phyloP scores from a whole-genome alignment of 2,888 invertebrate genomes.

The Xanthorhoe spadicearia region DNA sequence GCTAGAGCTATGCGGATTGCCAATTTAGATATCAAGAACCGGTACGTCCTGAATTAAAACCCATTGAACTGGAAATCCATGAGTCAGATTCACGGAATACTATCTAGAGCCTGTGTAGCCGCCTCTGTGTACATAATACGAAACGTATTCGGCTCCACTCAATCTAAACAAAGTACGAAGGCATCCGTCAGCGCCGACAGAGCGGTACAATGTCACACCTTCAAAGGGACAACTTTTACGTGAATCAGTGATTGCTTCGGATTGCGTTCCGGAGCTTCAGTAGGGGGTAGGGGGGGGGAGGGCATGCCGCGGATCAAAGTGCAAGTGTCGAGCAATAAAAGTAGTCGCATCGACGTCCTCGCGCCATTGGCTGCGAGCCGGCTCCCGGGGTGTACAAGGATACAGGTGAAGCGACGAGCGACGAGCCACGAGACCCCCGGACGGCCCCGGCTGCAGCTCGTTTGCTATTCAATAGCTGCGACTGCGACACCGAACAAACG shows the following conservation, averaged over 20 bases:
- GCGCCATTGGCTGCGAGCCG: not conserved
- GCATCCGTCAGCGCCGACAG: not conserved
- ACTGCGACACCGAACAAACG: not conserved
- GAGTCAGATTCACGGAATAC: not conserved
- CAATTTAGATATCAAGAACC: not conserved
- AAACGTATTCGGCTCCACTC: not conserved
- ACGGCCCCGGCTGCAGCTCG: not conserved
- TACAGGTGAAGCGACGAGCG: too few relatives aligned
- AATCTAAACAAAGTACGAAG: not conserved
- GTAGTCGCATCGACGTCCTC: not conserved
- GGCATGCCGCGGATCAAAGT: constrained; percentile 6
- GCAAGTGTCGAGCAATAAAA: constrained; percentile 17
- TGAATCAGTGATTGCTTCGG: constrained; percentile 14
- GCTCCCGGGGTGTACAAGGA: not conserved
- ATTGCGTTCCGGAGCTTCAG: not conserved
- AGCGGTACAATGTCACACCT: constrained; percentile 1
- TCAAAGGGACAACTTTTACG: constrained; percentile 13
- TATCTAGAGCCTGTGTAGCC: not conserved
- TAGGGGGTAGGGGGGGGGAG: not conserved
- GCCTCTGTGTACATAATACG: not conserved
- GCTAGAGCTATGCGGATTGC: not conserved
- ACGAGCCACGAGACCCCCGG: too few relatives aligned
- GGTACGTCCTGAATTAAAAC: not conserved
- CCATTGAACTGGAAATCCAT: not conserved
- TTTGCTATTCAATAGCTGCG: constrained; percentile 1